Base-by-base conservation (phyloP, 2,888 invertebrate genomes). In the Epinotia ramella region DNA sequence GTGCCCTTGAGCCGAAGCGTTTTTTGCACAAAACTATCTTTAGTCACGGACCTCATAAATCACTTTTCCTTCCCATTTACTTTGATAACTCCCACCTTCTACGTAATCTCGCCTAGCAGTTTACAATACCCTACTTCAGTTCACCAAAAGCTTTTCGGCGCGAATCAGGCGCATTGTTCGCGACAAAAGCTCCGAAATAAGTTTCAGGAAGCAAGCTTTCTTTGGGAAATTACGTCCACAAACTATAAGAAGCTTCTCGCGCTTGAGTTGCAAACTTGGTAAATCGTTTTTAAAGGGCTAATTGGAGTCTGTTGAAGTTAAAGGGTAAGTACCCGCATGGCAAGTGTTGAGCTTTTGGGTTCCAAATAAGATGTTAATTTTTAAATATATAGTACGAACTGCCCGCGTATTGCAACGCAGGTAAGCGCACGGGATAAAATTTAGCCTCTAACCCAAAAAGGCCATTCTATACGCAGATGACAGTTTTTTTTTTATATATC, bases 161-260 rank as follows among this genome's bases (percentile, higher is more conserved):
- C 83, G 87, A 93, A 93, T 92, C 92, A 91, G 85, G 84, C 81
- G 80, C 78, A 93, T 92, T 93, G 93, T 92, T 86, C 87, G 82
- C 83, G 84, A 93, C 92, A 93, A 92, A 91, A 85, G 87, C 82
- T 78, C 84, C 83, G 85, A 86, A 91, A 90, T 90, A 90, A 90
- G 88, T 90, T 90, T 82, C 86, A 87, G 89, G 87, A 89, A 91
- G 86, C 83, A 80, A 84, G 85, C 87, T 89, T 89, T 88, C 87
- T 86, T 81, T 81, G 84, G 88, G 85, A 91, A 91, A 92, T 93
- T 90, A 90, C 89, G 84, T 84, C 78, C 82, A 84, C 85, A 84
- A 86, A 87, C 84, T 84, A 77, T 24, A 24, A 40, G 40, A 40
- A 40, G 64, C 53, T 59, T 28, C 53, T 33, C 28, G 18, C 20